Base-by-base conservation (phyloP, 1,140 invertebrate species). In the Drosophila busckii region DNA sequence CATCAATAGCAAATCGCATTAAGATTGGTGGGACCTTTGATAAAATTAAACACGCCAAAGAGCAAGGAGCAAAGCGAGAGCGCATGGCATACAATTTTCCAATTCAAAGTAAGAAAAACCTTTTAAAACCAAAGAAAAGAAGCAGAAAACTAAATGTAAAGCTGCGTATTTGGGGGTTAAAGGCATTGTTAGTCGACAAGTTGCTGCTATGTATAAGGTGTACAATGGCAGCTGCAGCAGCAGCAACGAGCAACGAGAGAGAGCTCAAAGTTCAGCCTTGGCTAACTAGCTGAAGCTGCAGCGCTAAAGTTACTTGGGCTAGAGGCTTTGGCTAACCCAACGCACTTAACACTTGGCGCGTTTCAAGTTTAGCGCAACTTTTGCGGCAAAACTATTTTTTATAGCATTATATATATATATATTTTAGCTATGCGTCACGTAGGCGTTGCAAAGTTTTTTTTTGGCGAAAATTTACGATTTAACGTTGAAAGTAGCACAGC, bases 401-500 rank as follows among this genome's bases (percentile, higher is more conserved):
- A 17, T 25, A 5, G 42, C 32, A 48, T 2, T 26, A 35, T 55
- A 42, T 41, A 8, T 35, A 23, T 12, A 15, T 35, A 34, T 59
- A 16, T 71, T 44, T 9, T 66, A 68, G 53, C 64, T 83, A 44
- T 38, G 70, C 82, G 82, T 85, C 82, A 85, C 82, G 82, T 85
- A 85, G 82, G 82, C 82, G 82, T 67, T 82, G 82, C 73, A 85
- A 84, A 84, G 70, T 80, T 85, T 84, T 71, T 53, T 78, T 78
- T 78, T 78, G 70, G 73, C 55, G n/a, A 67, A 84, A 85, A 82
- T 82, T 76, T 85, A 85, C 82, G 82, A 84, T 85, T 85, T 82
- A 84, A 82, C 71, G 69, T 80, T n/a, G 46, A 60, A 75, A 84
- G 73, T 73, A 46, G 63, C 69, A 56, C 73, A 80, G n/a, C n/a